Percentiles rank a stretch among this genome's conserved stretches.
Evolutionary conservation across 2,797 vertebrate species (phyloP).

Genomic region (Petrocephalus sullivani): DNA sequence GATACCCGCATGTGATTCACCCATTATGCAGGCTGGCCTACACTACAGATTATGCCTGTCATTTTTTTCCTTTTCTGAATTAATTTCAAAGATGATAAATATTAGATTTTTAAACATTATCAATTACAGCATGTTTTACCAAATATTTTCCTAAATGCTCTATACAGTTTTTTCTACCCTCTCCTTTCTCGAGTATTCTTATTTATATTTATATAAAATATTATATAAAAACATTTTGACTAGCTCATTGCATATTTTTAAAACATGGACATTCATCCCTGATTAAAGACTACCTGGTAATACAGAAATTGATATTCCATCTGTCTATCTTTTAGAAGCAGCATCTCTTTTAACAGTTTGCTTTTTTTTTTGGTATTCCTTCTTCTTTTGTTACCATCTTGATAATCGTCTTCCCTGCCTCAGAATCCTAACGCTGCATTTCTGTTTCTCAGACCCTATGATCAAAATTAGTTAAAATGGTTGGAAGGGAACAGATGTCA

Average conservation of each 20-base stretch:
- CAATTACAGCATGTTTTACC: not conserved
- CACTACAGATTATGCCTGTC: not conserved
- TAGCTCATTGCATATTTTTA: not conserved
- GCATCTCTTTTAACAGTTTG: not conserved
- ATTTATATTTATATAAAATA: not conserved
- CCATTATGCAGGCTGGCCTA: not conserved
- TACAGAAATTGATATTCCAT: not conserved
- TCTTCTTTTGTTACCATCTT: not conserved
- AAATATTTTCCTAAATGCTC: not conserved
- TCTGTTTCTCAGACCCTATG: constrained; percentile 64
- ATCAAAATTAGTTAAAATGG: constrained; percentile 92
- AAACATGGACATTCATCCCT: not conserved
- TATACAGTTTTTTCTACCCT: not conserved
- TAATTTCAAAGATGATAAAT: not conserved
- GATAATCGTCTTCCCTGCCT: not conserved
- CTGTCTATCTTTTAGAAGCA: not conserved
- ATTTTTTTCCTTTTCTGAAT: not conserved
- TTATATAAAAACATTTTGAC: not conserved
- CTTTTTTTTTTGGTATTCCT: not conserved
- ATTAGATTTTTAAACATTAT: not conserved
- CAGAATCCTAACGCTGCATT: constrained; percentile 6
- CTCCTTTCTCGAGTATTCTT: not conserved
- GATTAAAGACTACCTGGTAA: not conserved
- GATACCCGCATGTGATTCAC: not conserved
- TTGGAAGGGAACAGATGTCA: constrained; percentile 97